Conservation (phyloP, 2,113 vertebrate genomes). For the Camarhynchus parvulus region DNA sequence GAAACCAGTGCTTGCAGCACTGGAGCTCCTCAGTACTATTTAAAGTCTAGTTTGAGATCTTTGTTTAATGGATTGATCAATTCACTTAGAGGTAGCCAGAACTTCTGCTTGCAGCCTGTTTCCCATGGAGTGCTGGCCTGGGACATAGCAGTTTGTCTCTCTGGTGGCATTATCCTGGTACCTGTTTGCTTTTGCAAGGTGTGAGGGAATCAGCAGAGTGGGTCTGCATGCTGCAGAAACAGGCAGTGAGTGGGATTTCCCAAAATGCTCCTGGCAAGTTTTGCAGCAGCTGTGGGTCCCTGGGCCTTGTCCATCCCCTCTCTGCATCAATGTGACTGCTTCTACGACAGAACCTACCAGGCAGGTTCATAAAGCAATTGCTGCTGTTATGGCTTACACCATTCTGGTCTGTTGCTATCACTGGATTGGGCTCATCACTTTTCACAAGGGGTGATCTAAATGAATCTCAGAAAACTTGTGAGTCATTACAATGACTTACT, state of each 20-base stretch:
- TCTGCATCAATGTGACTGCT: accelerated
- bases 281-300: background rate
- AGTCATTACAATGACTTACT: background rate
- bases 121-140: accelerated
- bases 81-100: background rate
- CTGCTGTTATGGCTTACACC: background rate
- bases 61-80: background rate
- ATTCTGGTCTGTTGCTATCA: background rate
- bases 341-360: background rate
- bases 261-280: background rate
- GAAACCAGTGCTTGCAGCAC: background rate
- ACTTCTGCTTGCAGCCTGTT: background rate
- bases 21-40: background rate
- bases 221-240: background rate
- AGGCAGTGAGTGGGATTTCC: background rate
- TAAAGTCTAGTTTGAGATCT: background rate
- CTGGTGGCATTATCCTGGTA: background rate
- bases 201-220: accelerated
- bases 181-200: background rate
- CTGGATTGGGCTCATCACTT: accelerated
- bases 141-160: background rate
- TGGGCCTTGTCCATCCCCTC: background rate
- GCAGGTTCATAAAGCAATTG: background rate
- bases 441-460: background rate
- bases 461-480: background rate